Base-by-base conservation (phyloP, 2,113 vertebrate species). In the Sclerurus mexicanus region DNA sequence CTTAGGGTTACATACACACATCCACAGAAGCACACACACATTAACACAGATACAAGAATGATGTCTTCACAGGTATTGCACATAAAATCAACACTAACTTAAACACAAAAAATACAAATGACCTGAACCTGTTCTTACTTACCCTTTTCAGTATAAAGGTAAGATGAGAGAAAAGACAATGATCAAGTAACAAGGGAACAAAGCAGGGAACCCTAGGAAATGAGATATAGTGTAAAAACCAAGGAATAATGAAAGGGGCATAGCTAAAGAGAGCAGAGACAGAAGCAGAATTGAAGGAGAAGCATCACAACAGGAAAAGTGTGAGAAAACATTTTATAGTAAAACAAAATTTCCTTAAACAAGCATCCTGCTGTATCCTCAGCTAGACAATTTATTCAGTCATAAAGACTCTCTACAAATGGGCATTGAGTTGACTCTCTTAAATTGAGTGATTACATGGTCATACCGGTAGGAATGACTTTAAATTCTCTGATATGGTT, bases 391-490 rank as follows among this genome's bases (percentile, higher is more conserved):
- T 11, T 2, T 49, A 3, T 58, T 71, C 10, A 27, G 5, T 24
- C n/a, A 27, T 59, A 31, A 23, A 58, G 33, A 35, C 3, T 46
- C 6, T 60, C 31, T 69, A 56, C 8, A 82, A 56, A 53, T 12
- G 14, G 1, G 1, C 4, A 16, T 60, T 31, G 16, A 75, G 8
- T 0, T 4, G 1, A 4, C 0, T 7, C 4, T 66, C 64, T 64
- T 40, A 66, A 62, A 82, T 82, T 44, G 12, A 62, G 16, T 58
- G 4, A 75, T 49, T 67, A 5, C 2, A 28, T 25, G 22, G 15
- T 22, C 7, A 31, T 37, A 71, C 2, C 4, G 20, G 7, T 16
- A 82, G 20, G 9, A 86, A 68, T 22, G 0, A 40, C 22, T 49
- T 31, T 28, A 28, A 87, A 50, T 62, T 91, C 10, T 42, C 13